phyloP scores from a whole-genome alignment of 2,888 invertebrate species.

The Limulus polyphemus region DNA sequence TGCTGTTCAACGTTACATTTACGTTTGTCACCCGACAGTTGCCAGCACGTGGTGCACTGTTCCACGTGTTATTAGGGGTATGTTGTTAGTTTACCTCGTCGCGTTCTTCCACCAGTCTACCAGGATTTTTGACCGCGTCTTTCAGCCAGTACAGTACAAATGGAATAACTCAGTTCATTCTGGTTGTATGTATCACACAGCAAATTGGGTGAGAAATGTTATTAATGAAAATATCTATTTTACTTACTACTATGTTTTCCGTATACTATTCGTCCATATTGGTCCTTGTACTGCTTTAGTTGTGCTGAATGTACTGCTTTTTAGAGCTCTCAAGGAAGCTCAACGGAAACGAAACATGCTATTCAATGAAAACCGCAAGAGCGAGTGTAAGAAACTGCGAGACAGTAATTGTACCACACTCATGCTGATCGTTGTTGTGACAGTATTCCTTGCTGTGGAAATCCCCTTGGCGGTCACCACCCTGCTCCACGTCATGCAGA shows the following conservation, averaged over 20 bases:
- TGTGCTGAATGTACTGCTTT: constrained; percentile 72
- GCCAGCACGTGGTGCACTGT: constrained; percentile 60
- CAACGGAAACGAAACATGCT: constrained; percentile 62
- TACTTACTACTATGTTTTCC: constrained; percentile 59
- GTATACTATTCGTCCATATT: constrained; percentile 85
- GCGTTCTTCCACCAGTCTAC: constrained; percentile 72
- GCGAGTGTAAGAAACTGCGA: constrained; percentile 47
- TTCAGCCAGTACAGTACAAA: constrained; percentile 47
- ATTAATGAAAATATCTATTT: constrained; percentile 63
- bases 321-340: constrained; percentile 70
- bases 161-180: constrained; percentile 49
- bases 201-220: constrained; percentile 55
- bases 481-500: constrained; percentile 58
- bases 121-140: constrained; percentile 61
- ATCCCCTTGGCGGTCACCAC: constrained; percentile 73
- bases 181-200: constrained; percentile 35
- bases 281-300: constrained; percentile 79
- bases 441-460: constrained; percentile 67
- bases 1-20: constrained; percentile 85
- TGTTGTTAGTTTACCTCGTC: constrained; percentile 60
- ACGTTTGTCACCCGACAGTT: constrained; percentile 81
- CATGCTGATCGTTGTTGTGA: constrained; percentile 75
- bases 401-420: constrained; percentile 73
- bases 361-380: constrained; percentile 49
- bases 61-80: constrained; percentile 60